Evolutionary conservation across 2,113 vertebrate genomes (phyloP).

Genomic region (Nyctibius bracteatus): DNA sequence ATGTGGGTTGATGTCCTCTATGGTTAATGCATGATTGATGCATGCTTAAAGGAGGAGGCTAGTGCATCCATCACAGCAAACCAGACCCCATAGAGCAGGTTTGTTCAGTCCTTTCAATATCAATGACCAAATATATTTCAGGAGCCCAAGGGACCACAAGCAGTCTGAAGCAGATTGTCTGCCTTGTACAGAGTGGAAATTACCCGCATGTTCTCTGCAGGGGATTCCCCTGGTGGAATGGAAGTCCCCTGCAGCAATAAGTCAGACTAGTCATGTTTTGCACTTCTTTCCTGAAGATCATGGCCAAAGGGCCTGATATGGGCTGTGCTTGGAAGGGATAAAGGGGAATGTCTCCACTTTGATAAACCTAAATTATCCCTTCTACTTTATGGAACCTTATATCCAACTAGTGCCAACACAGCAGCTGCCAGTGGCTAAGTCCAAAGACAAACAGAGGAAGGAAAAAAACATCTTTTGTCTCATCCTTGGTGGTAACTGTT

Average conservation of each 20-base stretch:
- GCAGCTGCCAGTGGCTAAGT: not conserved
- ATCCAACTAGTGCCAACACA: not conserved
- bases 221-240: slow-evolving; percentile 7
- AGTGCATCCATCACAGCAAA: not conserved
- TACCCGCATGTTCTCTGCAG: not conserved
- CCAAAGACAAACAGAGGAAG: not conserved
- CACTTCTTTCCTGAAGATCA: not conserved
- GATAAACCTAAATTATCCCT: not conserved
- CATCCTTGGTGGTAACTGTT: not conserved
- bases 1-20: not conserved
- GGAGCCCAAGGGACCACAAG: not conserved
- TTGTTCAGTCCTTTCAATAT: not conserved
- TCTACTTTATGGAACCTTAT: not conserved
- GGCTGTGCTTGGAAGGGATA: not conserved
- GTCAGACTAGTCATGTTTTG: not conserved
- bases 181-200: not conserved
- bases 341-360: not conserved
- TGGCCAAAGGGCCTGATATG: not conserved
- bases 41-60: not conserved
- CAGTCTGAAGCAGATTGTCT: not conserved
- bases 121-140: not conserved
- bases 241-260: not conserved
- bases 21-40: slow-evolving; percentile 1
- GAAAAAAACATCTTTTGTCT: not conserved
- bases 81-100: not conserved